Percentiles rank a stretch among this genome's conserved stretches.
These are phyloP conservation scores for Cariama cristata DNA, from an alignment of 2,113 vertebrate genomes.

Conservation along the genomic window DNA sequence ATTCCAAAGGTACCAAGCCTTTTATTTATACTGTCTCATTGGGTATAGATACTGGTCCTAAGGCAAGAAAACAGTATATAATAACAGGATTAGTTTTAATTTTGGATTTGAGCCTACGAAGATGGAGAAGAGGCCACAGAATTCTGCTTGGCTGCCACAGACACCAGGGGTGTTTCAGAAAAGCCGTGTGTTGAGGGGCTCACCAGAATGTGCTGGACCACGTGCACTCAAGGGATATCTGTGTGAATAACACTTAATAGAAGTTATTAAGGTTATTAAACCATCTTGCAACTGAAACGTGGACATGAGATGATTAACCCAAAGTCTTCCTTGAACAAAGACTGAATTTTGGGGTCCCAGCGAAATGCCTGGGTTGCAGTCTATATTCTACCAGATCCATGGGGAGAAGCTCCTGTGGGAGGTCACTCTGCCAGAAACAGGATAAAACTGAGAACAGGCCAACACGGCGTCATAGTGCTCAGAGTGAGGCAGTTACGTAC, in stretches of 20 bases:
- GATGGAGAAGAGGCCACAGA: not conserved
- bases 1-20: not conserved
- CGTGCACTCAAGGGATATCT: not conserved
- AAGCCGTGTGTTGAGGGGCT: not conserved
- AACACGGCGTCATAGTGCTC: fast-evolving
- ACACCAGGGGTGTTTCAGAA: not conserved
- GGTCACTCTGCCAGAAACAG: not conserved
- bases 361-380: not conserved
- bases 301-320: not conserved
- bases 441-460: not conserved
- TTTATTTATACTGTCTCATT: not conserved
- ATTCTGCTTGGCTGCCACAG: not conserved
- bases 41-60: not conserved
- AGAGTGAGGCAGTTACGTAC: not conserved
- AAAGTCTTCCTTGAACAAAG: not conserved
- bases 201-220: not conserved
- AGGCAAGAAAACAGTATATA: not conserved
- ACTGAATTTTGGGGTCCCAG: not conserved
- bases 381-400: not conserved
- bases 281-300: not conserved
- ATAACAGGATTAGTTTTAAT: not conserved
- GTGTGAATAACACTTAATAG: not conserved
- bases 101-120: not conserved
- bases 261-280: not conserved
- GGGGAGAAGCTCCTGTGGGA: not conserved